Evolutionary conservation across 2,113 vertebrate genomes (phyloP), one percentile per base, ranked within the genome.

Genomic region (Isichthys henryi): DNA sequence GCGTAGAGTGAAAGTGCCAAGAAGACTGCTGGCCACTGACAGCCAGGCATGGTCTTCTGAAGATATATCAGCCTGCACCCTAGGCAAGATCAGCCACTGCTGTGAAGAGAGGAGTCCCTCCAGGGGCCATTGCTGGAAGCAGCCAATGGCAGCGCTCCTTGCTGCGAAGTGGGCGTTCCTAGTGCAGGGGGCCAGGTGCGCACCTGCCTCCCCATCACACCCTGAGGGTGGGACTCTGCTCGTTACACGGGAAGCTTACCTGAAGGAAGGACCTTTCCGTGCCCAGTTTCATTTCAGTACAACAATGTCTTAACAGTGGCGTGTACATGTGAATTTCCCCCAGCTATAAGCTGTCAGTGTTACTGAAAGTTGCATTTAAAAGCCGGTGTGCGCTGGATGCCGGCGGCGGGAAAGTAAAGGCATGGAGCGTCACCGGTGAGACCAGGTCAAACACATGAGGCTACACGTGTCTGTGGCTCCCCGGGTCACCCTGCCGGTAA

Each of bases 111-210:
- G 39, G 45, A 82, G 43, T 8, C 35, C 46, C 46, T 39, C 83
- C 52, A 83, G 3, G 13, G 19, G 77, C 80, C 13, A 90, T 80
- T 91, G 90, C 88, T 82, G 87, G 48, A 46, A 8, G 5, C 86
- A 90, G 80, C 90, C 89, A 90, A 86, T 91, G 8, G 82, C 50
- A 70, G 83, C 2, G 23, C n/a, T 86, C n/a, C 46, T 91, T 66
- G 5, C 27, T 87, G 52, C 13, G 50, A 13, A 52, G 88, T 89
- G 88, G 52, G 52, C 52, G 23, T 48, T 80, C 82, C 80, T 77
- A 17, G 52, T 39, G 53, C 19, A 19, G 35, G 13, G 10, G 74
- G 11, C 15, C 74, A 43, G 74, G 70, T 1, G 31, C 31, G 0
- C 35, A 80, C 4, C 35, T 80, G 31, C 3, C 35, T 17, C 31